Evolutionary conservation across 2,888 invertebrate species (phyloP).

Genomic region (Stenoptilia bipunctidactyla): DNA sequence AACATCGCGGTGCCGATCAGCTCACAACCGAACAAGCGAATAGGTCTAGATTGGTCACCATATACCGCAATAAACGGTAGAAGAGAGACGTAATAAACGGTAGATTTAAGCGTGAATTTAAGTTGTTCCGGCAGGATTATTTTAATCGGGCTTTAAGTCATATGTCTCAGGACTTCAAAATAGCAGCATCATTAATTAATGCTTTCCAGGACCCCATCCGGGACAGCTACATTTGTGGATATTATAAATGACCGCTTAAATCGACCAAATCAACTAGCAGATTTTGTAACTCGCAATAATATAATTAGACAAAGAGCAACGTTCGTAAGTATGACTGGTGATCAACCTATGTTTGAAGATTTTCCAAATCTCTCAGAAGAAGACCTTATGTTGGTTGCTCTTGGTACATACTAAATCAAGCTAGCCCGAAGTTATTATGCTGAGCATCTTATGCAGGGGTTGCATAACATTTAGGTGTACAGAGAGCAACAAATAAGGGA

Average conservation of each 20-base stretch:
- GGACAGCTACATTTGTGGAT: conserved; percentile 2
- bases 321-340: conserved; percentile 5
- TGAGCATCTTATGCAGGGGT: conserved; percentile 2
- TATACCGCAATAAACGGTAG: conserved; percentile 14
- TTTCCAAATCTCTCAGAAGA: background rate
- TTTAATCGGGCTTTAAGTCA: conserved; percentile 12
- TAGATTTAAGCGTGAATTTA: conserved; percentile 12
- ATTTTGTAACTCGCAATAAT: conserved; percentile 5
- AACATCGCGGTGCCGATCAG: conserved; percentile 5
- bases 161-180: conserved; percentile 5
- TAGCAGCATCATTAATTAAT: conserved; percentile 5
- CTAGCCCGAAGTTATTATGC: conserved; percentile 6
- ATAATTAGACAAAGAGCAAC: conserved; percentile 7
- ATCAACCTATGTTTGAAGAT: conserved; percentile 7
- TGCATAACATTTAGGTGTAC: conserved; percentile 1
- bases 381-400: conserved; percentile 4
- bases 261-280: conserved; percentile 5
- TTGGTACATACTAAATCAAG: conserved; percentile 6
- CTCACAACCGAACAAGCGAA: conserved; percentile 11
- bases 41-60: conserved; percentile 12
- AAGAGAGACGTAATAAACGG: conserved; percentile 14
- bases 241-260: conserved; percentile 4
- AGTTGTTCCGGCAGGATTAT: conserved; percentile 11
- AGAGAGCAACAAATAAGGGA: conserved; percentile 2
- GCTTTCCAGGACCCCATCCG: conserved; percentile 1